Evolutionary conservation across 92 coral and sea anemone species (phyloP).

Genomic region (Palythoa heliodiscus): DNA sequence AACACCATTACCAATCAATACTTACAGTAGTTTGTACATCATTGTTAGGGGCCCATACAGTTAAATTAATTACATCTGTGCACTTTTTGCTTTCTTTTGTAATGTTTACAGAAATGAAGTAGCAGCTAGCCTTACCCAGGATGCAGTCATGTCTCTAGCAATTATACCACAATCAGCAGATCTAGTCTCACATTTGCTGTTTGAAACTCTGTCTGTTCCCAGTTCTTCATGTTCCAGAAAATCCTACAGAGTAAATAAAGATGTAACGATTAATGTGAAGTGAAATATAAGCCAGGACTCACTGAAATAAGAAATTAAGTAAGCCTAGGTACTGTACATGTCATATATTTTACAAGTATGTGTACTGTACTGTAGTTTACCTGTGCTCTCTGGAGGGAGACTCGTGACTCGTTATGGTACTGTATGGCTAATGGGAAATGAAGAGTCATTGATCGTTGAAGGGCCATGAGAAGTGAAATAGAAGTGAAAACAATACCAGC

Average conservation of each 20-base stretch:
- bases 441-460: constrained; percentile 60
- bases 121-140: neutral
- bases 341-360: neutral
- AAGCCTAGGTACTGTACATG: neutral
- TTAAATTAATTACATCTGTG: too few relatives aligned
- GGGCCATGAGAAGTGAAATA: constrained; percentile 63
- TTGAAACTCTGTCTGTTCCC: constrained; percentile 5
- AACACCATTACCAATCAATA: too few relatives aligned
- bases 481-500: constrained; percentile 87
- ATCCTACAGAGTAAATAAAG: neutral
- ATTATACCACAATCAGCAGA: constrained; percentile 10
- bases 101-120: too few relatives aligned
- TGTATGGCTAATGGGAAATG: constrained; percentile 74
- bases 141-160: constrained; percentile 25
- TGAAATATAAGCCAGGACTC: neutral
- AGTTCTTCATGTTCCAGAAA: constrained; percentile 30
- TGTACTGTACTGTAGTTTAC: constrained; percentile 36
- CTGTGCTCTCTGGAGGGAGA: constrained; percentile 72
- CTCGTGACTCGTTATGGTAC: constrained; percentile 59
- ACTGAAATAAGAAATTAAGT: neutral
- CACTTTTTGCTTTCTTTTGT: too few relatives aligned
- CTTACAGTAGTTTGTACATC: too few relatives aligned
- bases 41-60: too few relatives aligned
- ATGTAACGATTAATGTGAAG: neutral
- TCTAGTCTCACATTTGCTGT: neutral